Evolutionary conservation across 1,140 invertebrate species (phyloP).

Genomic region (Paraescarpia echinospica): DNA sequence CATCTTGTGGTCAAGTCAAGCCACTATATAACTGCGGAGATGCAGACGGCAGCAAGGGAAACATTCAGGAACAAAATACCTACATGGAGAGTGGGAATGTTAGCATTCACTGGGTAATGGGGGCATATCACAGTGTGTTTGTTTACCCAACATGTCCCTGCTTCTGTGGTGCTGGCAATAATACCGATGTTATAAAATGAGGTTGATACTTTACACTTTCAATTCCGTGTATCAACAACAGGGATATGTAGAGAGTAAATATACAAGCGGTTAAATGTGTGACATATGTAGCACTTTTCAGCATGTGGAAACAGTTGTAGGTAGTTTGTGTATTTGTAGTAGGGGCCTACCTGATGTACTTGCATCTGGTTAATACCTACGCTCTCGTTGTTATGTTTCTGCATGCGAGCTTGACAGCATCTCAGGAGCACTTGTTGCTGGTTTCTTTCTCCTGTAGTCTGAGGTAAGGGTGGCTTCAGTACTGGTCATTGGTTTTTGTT

Average conservation of each 20-base stretch:
- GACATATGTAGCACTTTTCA: neutral
- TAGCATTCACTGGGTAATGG: neutral
- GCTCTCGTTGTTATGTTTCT: neutral
- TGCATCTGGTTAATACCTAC: neutral
- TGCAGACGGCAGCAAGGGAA: neutral
- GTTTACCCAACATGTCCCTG: neutral
- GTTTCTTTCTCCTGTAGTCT: too few relatives aligned
- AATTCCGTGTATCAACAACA: neutral
- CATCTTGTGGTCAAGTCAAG: neutral
- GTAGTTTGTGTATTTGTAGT: neutral
- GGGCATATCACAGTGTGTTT: neutral
- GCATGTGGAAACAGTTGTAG: neutral
- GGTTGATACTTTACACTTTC: neutral
- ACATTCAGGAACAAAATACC: neutral
- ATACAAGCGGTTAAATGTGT: neutral
- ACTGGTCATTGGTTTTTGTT: too few relatives aligned
- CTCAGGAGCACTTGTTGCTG: too few relatives aligned
- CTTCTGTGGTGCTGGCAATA: neutral
- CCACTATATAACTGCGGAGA: neutral
- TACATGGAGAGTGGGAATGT: neutral
- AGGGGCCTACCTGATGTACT: neutral
- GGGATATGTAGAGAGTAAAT: neutral
- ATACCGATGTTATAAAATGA: neutral
- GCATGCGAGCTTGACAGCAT: neutral
- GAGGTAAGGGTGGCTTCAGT: too few relatives aligned